These are phyloP conservation scores for Silurus meridionalis DNA, from an alignment of 2,113 vertebrate species.

Conservation along the genomic window DNA sequence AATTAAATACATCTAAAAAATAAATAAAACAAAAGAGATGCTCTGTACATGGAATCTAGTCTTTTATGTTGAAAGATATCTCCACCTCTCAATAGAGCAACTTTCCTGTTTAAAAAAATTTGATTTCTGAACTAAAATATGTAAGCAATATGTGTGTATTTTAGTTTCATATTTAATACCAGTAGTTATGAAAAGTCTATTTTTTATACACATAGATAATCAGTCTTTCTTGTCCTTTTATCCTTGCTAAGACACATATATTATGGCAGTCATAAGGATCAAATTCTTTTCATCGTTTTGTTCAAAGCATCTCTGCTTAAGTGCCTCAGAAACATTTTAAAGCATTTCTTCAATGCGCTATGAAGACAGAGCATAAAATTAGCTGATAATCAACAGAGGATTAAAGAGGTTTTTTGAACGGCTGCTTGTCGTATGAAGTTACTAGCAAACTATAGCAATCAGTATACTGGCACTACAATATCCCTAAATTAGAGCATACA, in stretches of 20 bases:
- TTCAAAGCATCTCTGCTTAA: constrained; percentile 2
- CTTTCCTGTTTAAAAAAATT: no score
- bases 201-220: not conserved
- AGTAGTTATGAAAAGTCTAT: no score
- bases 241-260: not conserved
- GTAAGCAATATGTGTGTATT: no score
- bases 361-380: not conserved
- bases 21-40: no score
- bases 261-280: not conserved
- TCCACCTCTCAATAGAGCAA: no score
- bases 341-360: not conserved
- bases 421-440: not conserved
- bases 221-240: not conserved
- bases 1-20: no score
- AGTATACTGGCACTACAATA: not conserved
- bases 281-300: not conserved
- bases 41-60: no score
- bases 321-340: constrained; percentile 1
- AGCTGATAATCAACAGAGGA: not conserved
- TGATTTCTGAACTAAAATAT: no score
- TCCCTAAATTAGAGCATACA: not conserved
- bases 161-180: no score
- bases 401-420: not conserved
- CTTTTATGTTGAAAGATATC: no score
- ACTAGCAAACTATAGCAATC: not conserved